Conservation (phyloP, 2,113 vertebrate species). For the Empidonax alnorum region DNA sequence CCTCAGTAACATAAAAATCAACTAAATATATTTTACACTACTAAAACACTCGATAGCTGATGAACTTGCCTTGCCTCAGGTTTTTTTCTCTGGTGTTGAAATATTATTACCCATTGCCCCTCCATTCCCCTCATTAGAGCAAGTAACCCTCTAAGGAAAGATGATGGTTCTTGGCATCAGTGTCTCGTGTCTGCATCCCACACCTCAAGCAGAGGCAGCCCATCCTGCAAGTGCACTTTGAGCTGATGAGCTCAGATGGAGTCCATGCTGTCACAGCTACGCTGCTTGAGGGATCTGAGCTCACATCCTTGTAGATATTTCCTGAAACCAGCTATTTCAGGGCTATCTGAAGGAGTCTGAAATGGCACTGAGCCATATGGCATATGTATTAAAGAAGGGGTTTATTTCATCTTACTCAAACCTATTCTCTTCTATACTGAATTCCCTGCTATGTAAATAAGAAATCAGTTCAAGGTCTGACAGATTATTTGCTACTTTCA, state of each 20-base stretch:
- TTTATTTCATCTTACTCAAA: not conserved
- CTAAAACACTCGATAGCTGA: not conserved
- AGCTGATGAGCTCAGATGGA: not conserved
- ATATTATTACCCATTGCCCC: not conserved
- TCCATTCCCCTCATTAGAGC: not conserved
- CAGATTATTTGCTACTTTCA: not conserved
- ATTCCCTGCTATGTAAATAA: conserved; percentile 34
- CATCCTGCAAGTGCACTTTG: not conserved
- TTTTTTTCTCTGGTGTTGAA: not conserved
- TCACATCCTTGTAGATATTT: not conserved
- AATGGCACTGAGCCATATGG: not conserved
- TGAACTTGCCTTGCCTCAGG: not conserved
- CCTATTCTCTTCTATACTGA: not conserved
- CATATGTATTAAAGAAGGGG: not conserved
- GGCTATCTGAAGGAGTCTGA: not conserved
- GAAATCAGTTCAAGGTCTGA: not conserved
- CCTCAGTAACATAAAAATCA: not conserved
- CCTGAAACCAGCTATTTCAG: not conserved
- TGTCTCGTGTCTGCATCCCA: not conserved
- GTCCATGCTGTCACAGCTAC: not conserved
- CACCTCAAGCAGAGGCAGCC: not conserved
- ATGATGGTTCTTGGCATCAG: not conserved
- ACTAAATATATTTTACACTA: not conserved
- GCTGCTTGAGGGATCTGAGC: not conserved
- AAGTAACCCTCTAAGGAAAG: not conserved